Percentiles rank a stretch among this genome's conserved stretches.
These are phyloP conservation scores for Anisognathus igniventris DNA, from an alignment of 2,797 vertebrate genomes.

Conservation along the genomic window DNA sequence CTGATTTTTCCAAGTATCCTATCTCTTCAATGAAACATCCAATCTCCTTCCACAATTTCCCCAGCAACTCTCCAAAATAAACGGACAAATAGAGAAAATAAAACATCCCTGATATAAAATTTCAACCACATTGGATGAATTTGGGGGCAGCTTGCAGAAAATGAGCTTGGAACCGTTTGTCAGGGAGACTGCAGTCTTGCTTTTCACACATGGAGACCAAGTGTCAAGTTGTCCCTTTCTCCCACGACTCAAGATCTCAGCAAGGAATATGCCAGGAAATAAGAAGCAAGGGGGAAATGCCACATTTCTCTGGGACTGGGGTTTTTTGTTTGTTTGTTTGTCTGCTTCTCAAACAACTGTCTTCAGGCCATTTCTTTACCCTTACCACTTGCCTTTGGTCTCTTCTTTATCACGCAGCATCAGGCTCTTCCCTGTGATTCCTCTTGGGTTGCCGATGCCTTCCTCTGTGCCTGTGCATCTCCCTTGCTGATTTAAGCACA, in stretches of 20 bases:
- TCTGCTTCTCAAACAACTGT: background rate
- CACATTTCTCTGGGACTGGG: background rate
- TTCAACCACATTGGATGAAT: background rate
- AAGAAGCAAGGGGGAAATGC: background rate
- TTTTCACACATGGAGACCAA: background rate
- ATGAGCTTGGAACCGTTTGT: background rate
- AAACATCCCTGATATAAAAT: background rate
- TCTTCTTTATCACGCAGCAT: background rate
- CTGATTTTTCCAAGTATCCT: constrained; percentile 30
- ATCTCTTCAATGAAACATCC: constrained; percentile 20
- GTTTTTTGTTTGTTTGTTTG: background rate
- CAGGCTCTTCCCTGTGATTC: background rate
- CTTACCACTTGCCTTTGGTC: background rate
- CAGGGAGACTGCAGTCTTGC: background rate
- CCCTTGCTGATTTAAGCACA: background rate
- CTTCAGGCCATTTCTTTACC: background rate
- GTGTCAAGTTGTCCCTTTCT: background rate
- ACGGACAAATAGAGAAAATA: constrained; percentile 35
- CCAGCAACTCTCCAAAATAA: constrained; percentile 61
- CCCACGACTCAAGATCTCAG: background rate
- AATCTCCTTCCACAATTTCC: constrained; percentile 26
- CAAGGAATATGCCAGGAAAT: background rate
- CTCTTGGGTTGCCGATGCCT: background rate
- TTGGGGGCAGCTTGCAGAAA: background rate
- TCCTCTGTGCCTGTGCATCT: background rate